Conservation (phyloP, 2,797 vertebrate genomes). For the Melopsittacus undulatus region DNA sequence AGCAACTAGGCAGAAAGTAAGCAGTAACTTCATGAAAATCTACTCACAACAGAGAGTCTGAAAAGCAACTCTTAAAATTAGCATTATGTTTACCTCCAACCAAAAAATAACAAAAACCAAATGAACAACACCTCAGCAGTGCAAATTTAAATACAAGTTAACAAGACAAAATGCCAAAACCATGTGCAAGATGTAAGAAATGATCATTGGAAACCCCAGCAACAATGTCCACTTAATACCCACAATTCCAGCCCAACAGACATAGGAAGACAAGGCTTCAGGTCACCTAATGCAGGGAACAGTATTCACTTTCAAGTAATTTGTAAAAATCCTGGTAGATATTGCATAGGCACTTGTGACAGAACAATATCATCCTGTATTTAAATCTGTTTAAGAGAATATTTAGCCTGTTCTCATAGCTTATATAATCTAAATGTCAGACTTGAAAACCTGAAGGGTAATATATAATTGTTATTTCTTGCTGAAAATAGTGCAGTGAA, state of each 20-base stretch:
- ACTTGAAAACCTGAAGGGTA: not conserved
- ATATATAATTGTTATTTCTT: not conserved
- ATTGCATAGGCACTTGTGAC: not conserved
- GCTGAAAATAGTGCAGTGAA: not conserved
- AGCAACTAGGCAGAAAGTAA: not conserved
- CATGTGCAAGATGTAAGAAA: not conserved
- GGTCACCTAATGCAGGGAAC: not conserved
- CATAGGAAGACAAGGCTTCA: not conserved
- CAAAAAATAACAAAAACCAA: not conserved
- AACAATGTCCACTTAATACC: not conserved
- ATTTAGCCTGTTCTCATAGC: not conserved
- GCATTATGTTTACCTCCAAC: not conserved
- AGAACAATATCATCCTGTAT: not conserved
- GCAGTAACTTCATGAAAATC: not conserved
- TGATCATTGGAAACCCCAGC: not conserved
- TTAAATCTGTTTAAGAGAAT: not conserved
- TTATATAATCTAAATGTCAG: not conserved
- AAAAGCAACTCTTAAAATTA: not conserved
- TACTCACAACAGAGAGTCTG: not conserved
- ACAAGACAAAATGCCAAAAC: not conserved
- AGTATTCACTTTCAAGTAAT: not conserved
- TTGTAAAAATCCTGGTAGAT: not conserved
- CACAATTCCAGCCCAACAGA: not conserved
- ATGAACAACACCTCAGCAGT: fast-evolving
- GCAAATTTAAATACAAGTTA: not conserved